Evolutionary conservation across 2,113 vertebrate species (phyloP).

Genomic region (Halcyon malimbica): DNA sequence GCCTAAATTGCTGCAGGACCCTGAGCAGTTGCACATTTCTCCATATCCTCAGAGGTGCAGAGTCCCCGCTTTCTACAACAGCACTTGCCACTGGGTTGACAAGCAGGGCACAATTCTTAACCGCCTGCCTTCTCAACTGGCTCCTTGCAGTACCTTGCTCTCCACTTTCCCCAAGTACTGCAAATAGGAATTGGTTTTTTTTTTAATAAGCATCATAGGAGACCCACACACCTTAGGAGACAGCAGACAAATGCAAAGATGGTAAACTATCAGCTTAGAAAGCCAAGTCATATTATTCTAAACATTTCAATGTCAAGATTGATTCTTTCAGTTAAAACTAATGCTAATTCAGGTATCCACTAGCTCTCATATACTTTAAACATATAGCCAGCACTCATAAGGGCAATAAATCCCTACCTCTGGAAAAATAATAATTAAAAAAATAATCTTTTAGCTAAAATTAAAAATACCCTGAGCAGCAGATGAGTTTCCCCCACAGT

Average conservation of each 20-base stretch:
- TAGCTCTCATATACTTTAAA: not conserved
- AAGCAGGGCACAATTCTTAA: not conserved
- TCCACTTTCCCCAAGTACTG: accelerated
- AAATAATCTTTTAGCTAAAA: not conserved
- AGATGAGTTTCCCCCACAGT: not conserved
- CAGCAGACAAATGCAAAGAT: not conserved
- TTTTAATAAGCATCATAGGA: not conserved
- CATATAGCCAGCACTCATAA: not conserved
- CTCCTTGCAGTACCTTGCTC: not conserved
- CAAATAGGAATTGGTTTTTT: not conserved
- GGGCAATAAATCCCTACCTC: not conserved
- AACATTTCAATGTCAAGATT: not conserved
- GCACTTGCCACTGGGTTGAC: not conserved
- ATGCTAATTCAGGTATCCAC: not conserved
- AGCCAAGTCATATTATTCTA: not conserved
- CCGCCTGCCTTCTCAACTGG: accelerated
- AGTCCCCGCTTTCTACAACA: accelerated
- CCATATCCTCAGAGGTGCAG: not conserved
- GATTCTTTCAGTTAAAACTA: not conserved
- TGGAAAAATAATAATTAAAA: not conserved
- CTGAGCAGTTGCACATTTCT: not conserved
- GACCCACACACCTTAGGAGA: not conserved
- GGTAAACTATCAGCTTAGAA: not conserved
- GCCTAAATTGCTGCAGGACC: not conserved
- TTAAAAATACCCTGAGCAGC: not conserved